These are phyloP conservation scores for Andrena marginata DNA, from an alignment of 2,888 invertebrate species.

Conservation along the genomic window DNA sequence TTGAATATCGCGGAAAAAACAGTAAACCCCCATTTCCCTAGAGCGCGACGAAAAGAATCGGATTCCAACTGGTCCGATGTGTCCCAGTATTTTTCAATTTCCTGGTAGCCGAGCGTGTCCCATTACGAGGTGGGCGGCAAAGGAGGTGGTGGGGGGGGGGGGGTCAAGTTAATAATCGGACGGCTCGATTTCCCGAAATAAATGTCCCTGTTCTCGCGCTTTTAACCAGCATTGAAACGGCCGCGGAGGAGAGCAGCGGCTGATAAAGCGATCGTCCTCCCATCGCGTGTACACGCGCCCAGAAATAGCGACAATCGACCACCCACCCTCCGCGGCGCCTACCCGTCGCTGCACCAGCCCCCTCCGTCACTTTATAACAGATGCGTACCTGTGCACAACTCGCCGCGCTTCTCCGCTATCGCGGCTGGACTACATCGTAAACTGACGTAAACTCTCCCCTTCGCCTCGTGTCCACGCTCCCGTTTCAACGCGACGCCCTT, in stretches of 20 bases:
- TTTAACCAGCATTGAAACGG: slow-evolving; percentile 34
- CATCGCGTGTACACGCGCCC: slow-evolving; percentile 41
- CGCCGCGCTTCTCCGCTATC: slow-evolving; percentile 13
- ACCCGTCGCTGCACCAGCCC: slow-evolving; percentile 19
- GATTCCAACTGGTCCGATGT: neutral
- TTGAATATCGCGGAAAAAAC: no score
- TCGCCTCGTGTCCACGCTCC: slow-evolving; percentile 7
- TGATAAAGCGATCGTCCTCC: slow-evolving; percentile 67
- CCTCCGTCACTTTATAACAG: slow-evolving; percentile 21
- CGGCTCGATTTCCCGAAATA: slow-evolving; percentile 54
- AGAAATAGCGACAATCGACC: slow-evolving; percentile 65
- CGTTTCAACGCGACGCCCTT: slow-evolving; percentile 13
- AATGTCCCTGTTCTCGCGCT: slow-evolving; percentile 57
- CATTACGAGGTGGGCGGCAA: slow-evolving; percentile 9
- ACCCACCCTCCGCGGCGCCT: slow-evolving; percentile 13
- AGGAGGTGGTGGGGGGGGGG: neutral
- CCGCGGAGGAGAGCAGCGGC: slow-evolving; percentile 17
- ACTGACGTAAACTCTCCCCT: neutral
- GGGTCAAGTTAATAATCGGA: slow-evolving; percentile 47
- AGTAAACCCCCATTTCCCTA: neutral
- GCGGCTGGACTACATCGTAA: slow-evolving; percentile 20
- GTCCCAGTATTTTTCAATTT: slow-evolving; percentile 51
- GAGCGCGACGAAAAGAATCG: slow-evolving; percentile 6
- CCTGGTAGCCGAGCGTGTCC: slow-evolving; percentile 30
- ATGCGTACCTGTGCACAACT: slow-evolving; percentile 14